Conservation (phyloP, 2,888 invertebrate species). For the Lithophane socia region DNA sequence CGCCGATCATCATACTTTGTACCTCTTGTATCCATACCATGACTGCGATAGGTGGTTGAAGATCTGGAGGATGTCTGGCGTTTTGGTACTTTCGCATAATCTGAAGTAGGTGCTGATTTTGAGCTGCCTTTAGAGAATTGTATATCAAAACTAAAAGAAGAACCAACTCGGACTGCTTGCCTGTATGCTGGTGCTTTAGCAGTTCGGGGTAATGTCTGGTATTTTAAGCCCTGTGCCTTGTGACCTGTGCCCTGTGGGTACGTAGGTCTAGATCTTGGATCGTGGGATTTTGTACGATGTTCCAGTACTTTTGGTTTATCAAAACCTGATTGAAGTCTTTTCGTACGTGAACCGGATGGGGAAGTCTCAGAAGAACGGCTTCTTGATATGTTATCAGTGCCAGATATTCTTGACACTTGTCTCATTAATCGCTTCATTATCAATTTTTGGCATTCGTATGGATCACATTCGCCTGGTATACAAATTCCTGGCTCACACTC, state of each 20-base stretch:
- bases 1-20: conserved; percentile 25
- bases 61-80: conserved; percentile 33
- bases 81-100: conserved; percentile 24
- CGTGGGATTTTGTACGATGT: conserved; percentile 8
- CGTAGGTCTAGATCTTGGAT: conserved; percentile 6
- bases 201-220: conserved; percentile 50
- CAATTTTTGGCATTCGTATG: conserved; percentile 68
- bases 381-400: conserved; percentile 56
- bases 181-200: conserved; percentile 15
- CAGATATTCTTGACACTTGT: conserved; percentile 63
- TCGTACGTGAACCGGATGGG: conserved; percentile 2
- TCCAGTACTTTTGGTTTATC: conserved; percentile 1
- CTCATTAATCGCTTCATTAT: conserved; percentile 69
- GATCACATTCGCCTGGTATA: conserved; percentile 69
- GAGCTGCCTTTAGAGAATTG: conserved; percentile 69
- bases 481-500: conserved; percentile 72
- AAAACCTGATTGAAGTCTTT: conserved; percentile 27
- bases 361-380: conserved; percentile 28
- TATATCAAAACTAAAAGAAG: conserved; percentile 70
- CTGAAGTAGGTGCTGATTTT: conserved; percentile 12
- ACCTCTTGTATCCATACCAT: conserved; percentile 43
- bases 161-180: conserved; percentile 68
- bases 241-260: no score
- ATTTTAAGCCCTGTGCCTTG: conserved; percentile 45
- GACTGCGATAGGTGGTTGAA: conserved; percentile 18